Conservation (phyloP, 2,888 invertebrate species). For the Andrena haemorrhoa region DNA sequence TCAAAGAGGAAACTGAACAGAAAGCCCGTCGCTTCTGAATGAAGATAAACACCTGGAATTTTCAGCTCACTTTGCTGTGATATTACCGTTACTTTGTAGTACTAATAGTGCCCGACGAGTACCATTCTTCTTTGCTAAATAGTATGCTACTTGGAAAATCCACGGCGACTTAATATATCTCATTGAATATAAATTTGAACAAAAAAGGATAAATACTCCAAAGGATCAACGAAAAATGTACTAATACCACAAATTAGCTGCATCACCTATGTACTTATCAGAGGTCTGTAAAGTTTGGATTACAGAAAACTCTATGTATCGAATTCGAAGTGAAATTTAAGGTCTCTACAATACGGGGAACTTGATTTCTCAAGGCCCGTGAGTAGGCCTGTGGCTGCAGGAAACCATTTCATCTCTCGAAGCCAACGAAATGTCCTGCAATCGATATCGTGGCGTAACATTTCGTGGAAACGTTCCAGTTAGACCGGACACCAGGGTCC, state of each 20-base stretch:
- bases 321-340: slow-evolving; percentile 11
- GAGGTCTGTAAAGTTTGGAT: not conserved
- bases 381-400: slow-evolving; percentile 8
- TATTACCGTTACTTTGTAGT: not conserved
- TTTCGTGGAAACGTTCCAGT: slow-evolving; percentile 46
- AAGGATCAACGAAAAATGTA: too few relatives aligned
- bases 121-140: too few relatives aligned
- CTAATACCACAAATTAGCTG: too few relatives aligned
- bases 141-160: too few relatives aligned
- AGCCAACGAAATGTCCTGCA: slow-evolving; percentile 34
- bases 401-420: slow-evolving; percentile 27
- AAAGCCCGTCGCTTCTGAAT: slow-evolving; percentile 4
- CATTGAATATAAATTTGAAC: too few relatives aligned
- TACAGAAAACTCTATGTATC: not conserved
- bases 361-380: slow-evolving; percentile 9
- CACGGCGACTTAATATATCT: too few relatives aligned
- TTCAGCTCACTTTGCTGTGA: not conserved
- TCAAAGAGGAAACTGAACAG: slow-evolving; percentile 2
- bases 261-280: too few relatives aligned
- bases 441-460: slow-evolving; percentile 39
- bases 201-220: too few relatives aligned
- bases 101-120: not conserved
- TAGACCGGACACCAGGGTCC: slow-evolving; percentile 11
- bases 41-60: not conserved
- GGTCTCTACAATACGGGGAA: not conserved